These are phyloP conservation scores for Platyscapa corneri DNA, from an alignment of 1,140 invertebrate species.

Conservation along the genomic window DNA sequence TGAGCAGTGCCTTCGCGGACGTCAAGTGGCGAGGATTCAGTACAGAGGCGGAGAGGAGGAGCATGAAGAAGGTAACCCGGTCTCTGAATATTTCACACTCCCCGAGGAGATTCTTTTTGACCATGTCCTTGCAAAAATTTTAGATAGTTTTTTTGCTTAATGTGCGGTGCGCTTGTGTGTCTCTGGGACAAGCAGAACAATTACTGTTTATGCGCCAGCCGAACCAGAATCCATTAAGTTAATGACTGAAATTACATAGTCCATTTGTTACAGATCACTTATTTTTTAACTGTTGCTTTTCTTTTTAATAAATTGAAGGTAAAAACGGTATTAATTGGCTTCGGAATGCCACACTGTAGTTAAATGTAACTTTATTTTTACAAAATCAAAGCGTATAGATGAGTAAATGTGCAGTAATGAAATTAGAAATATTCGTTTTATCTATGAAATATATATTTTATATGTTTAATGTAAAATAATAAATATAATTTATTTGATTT, in stretches of 20 bases:
- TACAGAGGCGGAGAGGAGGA: neutral
- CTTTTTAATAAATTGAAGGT: slow-evolving; percentile 31
- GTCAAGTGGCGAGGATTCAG: slow-evolving; percentile 21
- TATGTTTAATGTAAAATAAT: neutral
- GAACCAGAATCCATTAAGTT: slow-evolving; percentile 13
- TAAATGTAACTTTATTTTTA: neutral
- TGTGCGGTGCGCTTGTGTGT: neutral
- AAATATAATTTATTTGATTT: too few species aligned
- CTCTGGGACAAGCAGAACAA: slow-evolving; percentile 31
- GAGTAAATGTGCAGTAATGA: neutral
- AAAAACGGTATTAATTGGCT: slow-evolving; percentile 6
- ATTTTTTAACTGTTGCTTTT: slow-evolving; percentile 5
- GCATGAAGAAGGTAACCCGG: neutral
- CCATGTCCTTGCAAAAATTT: neutral
- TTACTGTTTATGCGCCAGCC: slow-evolving; percentile 24
- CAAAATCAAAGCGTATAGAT: neutral
- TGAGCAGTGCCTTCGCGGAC: neutral
- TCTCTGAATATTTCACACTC: slow-evolving; percentile 15
- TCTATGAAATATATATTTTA: neutral
- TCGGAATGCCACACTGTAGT: neutral
- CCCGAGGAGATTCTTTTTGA: neutral
- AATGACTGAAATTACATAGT: slow-evolving; percentile 35
- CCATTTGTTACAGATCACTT: slow-evolving; percentile 11
- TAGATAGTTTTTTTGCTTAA: neutral
- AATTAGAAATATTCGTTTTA: neutral